Percentiles rank a stretch among this genome's conserved stretches.
phyloP scores from a whole-genome alignment of 2,888 invertebrate species.

The Acronicta leporina region DNA sequence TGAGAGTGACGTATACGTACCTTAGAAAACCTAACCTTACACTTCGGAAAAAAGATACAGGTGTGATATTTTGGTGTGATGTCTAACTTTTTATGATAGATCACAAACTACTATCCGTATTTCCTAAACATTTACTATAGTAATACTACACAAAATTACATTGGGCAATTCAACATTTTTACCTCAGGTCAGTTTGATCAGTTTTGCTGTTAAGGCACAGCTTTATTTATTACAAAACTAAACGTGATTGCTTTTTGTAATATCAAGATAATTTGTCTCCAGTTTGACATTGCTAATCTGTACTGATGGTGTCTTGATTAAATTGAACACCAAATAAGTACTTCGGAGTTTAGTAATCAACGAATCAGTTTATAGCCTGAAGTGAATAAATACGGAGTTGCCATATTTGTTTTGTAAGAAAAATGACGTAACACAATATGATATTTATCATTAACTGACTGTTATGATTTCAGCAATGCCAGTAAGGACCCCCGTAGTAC shows the following conservation, averaged over 20 bases:
- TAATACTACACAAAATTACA: slow-evolving; percentile 37
- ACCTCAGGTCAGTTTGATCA: slow-evolving; percentile 61
- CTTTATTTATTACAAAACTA: slow-evolving; percentile 41
- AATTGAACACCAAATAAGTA: slow-evolving; percentile 34
- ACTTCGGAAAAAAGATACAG: too few species aligned
- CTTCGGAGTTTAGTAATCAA: slow-evolving; percentile 11
- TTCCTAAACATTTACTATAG: slow-evolving; percentile 33
- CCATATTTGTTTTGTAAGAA: slow-evolving; percentile 2
- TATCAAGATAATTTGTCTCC: slow-evolving; percentile 54
- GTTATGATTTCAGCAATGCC: too few species aligned
- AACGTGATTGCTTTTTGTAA: slow-evolving; percentile 53
- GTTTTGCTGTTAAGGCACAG: slow-evolving; percentile 42
- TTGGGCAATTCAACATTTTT: slow-evolving; percentile 59
- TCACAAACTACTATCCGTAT: slow-evolving; percentile 6
- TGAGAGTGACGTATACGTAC: too few species aligned
- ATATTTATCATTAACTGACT: not conserved
- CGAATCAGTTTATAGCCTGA: slow-evolving; percentile 6
- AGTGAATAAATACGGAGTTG: not conserved
- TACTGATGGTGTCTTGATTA: slow-evolving; percentile 44
- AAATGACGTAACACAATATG: not conserved
- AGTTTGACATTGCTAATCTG: slow-evolving; percentile 45
- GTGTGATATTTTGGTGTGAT: too few species aligned
- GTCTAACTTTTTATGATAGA: too few species aligned
- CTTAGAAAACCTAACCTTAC: too few species aligned
- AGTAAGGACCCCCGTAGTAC: too few species aligned